These are phyloP conservation scores for Hermodice carunculata DNA, from an alignment of 2,888 invertebrate genomes.

Conservation along the genomic window DNA sequence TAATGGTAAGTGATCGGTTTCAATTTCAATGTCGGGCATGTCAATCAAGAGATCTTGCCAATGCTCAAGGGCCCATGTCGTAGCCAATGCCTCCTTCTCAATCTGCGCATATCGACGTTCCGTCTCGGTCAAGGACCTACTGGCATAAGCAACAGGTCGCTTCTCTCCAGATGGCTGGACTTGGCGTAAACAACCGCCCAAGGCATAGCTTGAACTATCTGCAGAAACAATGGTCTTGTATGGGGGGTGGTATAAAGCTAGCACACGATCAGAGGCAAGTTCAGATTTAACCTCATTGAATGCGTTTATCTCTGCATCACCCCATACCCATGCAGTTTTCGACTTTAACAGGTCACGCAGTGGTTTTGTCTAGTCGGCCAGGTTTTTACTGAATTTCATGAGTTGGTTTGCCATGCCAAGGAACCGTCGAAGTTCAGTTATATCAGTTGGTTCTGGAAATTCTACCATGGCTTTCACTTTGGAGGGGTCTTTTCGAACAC, in stretches of 20 bases:
- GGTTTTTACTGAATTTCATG: conserved; percentile 23
- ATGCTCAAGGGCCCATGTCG: not conserved
- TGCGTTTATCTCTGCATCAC: conserved; percentile 34
- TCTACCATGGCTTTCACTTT: conserved; percentile 22
- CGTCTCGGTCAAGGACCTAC: conserved; percentile 44
- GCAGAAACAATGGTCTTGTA: conserved; percentile 45
- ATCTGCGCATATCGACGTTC: conserved; percentile 57
- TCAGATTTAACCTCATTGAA: conserved; percentile 53
- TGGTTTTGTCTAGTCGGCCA: conserved; percentile 26
- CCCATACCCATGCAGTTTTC: conserved; percentile 29
- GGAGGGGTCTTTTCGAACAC: conserved; percentile 26
- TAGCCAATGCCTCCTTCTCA: conserved; percentile 19
- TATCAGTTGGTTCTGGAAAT: conserved; percentile 21
- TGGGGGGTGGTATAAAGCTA: conserved; percentile 55
- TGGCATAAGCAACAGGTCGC: conserved; percentile 62
- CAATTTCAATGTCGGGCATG: not conserved
- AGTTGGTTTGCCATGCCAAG: conserved; percentile 39
- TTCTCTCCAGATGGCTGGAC: conserved; percentile 27
- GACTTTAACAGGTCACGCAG: conserved; percentile 26
- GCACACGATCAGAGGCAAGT: conserved; percentile 49
- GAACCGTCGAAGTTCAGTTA: conserved; percentile 22
- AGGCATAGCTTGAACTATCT: conserved; percentile 58
- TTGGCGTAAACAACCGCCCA: conserved; percentile 52
- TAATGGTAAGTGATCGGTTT: conserved; percentile 11
- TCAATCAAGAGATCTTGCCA: not conserved